Base-by-base conservation (phyloP, 2,888 invertebrate genomes). In the Eilema depressum region DNA sequence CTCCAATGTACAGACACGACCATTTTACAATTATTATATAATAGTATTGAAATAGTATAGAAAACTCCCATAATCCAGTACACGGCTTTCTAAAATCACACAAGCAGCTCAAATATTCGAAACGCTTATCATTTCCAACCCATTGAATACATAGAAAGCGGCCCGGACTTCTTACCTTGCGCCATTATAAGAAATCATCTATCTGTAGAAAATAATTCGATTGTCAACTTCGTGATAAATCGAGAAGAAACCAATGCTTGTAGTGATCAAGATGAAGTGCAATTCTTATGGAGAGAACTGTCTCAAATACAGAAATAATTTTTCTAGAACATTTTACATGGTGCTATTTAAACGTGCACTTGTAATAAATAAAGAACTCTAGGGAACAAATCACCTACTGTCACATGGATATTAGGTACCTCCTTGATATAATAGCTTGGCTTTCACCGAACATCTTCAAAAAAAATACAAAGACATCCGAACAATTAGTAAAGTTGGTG, bases 111-210 rank as follows among this genome's bases (percentile, higher is more conserved):
- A 82, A 83, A 86, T 86, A 85, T 86, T 85, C 81, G 83, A 84
- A 85, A 83, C 87, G 88, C 89, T 91, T 91, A 90, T 91, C 91
- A 89, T 89, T 91, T 91, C 87, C 89, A 78, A 86, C 66, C 89
- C 89, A 91, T 91, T 91, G 90, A 86, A 85, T 80, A 73, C 80
- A 76, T 73, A 77, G 82, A 87, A 79, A 69, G 74, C 72, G 68
- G 71, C 63, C 73, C 73, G 69, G 79, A 66, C 83, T 85, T 82
- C 86, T 88, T 85, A 83, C 86, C 85, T 86, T 78, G 74, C 79
- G 78, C 87, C 86, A 87, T 86, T 88, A 86, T 85, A 88, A 86
- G 89, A 89, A 89, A 88, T 90, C 88, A 88, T 87, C 83, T 84
- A 81, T 80, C 81, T 81, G 83, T 86, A 84, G 83, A 77, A 85